phyloP scores from a whole-genome alignment of 2,888 invertebrate species.

The Microctonus brassicae region DNA sequence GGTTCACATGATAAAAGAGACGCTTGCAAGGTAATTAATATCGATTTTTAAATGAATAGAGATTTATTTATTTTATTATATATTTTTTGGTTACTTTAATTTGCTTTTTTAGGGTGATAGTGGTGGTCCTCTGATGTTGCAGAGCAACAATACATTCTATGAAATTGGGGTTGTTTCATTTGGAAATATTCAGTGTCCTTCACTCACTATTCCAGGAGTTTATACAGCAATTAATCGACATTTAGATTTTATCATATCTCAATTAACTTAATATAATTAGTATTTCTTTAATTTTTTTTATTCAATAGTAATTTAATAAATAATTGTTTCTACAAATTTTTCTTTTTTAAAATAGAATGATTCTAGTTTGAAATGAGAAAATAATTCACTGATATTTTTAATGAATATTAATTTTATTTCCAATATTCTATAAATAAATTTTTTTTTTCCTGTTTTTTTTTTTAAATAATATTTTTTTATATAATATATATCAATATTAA shows the following conservation, averaged over 20 bases:
- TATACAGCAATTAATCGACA: slow-evolving; percentile 79
- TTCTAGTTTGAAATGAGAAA: no score
- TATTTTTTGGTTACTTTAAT: background rate
- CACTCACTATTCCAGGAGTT: slow-evolving; percentile 77
- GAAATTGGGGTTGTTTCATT: slow-evolving; percentile 78
- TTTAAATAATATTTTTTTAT: no score
- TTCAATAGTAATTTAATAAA: no score
- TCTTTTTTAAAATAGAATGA: no score
- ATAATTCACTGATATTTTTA: no score
- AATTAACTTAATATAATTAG: slow-evolving; percentile 37
- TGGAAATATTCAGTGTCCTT: slow-evolving; percentile 75
- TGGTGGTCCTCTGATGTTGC: slow-evolving; percentile 84
- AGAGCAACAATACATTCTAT: slow-evolving; percentile 69
- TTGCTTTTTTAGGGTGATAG: slow-evolving; percentile 75
- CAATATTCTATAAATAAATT: no score
- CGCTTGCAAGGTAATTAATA: slow-evolving; percentile 76
- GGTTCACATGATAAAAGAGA: slow-evolving; percentile 77
- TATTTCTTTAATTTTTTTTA: no score
- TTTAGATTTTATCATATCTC: slow-evolving; percentile 48
- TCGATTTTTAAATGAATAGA: background rate
- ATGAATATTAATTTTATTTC: no score
- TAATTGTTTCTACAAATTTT: no score
- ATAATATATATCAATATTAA: no score
- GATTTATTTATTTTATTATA: background rate
- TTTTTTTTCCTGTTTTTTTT: no score